Conservation (phyloP, 2,113 vertebrate genomes). For the Ramphastos sulfuratus region DNA sequence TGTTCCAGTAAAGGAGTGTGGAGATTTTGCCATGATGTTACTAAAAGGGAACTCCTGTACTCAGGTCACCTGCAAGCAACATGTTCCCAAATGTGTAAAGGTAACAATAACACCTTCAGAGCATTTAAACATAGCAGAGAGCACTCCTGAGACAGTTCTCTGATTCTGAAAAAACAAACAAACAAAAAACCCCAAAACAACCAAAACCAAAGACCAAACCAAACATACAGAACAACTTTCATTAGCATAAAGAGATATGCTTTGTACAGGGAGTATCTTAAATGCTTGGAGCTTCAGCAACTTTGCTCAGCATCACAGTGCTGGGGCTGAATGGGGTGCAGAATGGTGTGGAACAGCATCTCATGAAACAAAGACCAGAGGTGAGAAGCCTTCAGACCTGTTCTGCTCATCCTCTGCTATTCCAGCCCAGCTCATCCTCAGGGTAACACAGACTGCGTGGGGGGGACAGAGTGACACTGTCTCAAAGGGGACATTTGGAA, state of each 20-base stretch:
- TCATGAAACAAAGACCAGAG: not conserved
- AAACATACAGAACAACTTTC: not conserved
- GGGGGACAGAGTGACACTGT: not conserved
- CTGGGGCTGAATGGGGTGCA: rapidly evolving
- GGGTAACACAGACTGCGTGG: rapidly evolving
- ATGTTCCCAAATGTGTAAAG: not conserved
- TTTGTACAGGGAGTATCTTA: not conserved
- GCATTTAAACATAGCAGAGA: not conserved
- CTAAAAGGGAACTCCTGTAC: not conserved
- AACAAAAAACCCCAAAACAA: too few species aligned
- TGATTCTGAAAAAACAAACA: not conserved
- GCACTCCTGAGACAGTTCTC: not conserved
- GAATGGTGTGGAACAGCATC: not conserved
- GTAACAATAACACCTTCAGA: not conserved
- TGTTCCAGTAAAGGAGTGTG: not conserved
- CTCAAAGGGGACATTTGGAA: not conserved
- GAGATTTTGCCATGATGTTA: not conserved
- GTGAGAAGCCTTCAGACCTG: not conserved
- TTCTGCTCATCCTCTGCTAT: not conserved
- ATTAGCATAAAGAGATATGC: not conserved
- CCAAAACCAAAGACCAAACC: too few species aligned
- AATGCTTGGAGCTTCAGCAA: too few species aligned
- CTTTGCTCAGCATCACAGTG: not conserved
- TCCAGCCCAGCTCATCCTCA: not conserved
- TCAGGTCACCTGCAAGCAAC: not conserved